Evolutionary conservation across 2,888 invertebrate species (phyloP).

Genomic region (Loripinus fragilis): DNA sequence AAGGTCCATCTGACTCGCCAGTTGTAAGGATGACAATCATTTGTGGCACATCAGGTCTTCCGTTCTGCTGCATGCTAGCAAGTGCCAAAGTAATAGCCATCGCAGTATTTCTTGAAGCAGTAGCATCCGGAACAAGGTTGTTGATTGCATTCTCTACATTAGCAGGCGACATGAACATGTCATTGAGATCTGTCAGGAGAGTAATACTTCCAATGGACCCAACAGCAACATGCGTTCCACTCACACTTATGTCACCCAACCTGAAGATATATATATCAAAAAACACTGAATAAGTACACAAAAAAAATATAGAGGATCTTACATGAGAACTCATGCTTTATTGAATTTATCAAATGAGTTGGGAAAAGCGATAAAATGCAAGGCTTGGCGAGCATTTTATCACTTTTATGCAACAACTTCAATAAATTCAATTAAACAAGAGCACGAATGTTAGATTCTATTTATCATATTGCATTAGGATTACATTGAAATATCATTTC

Average conservation of each 20-base stretch:
- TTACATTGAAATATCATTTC: too few relatives aligned
- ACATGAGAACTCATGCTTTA: too few relatives aligned
- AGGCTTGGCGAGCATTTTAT: too few relatives aligned
- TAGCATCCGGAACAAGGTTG: neutral
- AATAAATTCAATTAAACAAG: too few relatives aligned
- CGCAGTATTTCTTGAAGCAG: neutral
- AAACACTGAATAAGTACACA: neutral
- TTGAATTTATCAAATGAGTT: too few relatives aligned
- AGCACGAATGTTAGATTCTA: too few relatives aligned
- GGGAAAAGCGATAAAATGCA: too few relatives aligned
- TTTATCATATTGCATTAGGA: too few relatives aligned
- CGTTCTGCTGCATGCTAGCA: neutral
- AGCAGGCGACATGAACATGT: neutral
- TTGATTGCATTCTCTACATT: neutral
- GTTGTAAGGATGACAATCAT: neutral
- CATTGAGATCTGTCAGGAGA: neutral
- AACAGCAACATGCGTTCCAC: neutral
- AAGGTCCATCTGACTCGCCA: neutral
- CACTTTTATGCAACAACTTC: too few relatives aligned
- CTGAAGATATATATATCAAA: neutral
- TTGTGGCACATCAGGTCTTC: neutral
- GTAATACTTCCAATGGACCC: neutral
- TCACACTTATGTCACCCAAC: neutral
- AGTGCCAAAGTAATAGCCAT: neutral
- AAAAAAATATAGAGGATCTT: too few relatives aligned